Evolutionary conservation across 2,888 invertebrate genomes (phyloP), one percentile per base, ranked within the genome.

Genomic region (Callyntrura sp.): DNA sequence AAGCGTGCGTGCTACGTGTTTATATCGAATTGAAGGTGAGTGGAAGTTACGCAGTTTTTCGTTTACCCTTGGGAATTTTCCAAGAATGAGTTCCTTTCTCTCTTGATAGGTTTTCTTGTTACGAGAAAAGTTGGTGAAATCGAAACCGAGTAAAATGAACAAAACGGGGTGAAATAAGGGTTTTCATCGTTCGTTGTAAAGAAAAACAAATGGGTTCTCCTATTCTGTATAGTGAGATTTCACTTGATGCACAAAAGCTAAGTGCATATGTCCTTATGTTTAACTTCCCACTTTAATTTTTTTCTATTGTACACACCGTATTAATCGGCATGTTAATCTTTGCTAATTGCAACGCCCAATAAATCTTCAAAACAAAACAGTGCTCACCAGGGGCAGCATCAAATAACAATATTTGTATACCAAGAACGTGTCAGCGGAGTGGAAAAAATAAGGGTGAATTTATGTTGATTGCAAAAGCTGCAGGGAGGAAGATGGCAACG

Each of bases 401-500:
- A 35, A 35, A 35, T 35, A 2, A 35, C 35, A 35, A 35, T 35
- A 35, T 35, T 35, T 35, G 35, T 35, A 35, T 35, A 73, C 9
- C 14, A 45, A 1, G 2, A 48, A 6, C 17, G 20, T 5, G 20
- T 8, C 35, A 70, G 43, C n/a, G 43, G n/a, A 65, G 14, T 70
- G 17, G 43, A n/a, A 45, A 70, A 43, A 70, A 43, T 43, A 35
- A 35, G 35, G 35, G 6, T 35, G 43, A 70, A 45, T 73, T 73
- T 73, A 73, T 73, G 17, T 23, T 23, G 73, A 73, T 73, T 73
- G 73, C 73, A 73, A 73, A 73, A 78, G 78, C 78, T 25, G 55
- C 73, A 25, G 48, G 73, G 73, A 55, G 78, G 78, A n/a, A 35
- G n/a, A 68, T 68, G 68, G 57, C 45, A 45, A 8, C 14, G 70